phyloP scores from a whole-genome alignment of 1,140 invertebrate genomes.

The Agrilus planipennis region DNA sequence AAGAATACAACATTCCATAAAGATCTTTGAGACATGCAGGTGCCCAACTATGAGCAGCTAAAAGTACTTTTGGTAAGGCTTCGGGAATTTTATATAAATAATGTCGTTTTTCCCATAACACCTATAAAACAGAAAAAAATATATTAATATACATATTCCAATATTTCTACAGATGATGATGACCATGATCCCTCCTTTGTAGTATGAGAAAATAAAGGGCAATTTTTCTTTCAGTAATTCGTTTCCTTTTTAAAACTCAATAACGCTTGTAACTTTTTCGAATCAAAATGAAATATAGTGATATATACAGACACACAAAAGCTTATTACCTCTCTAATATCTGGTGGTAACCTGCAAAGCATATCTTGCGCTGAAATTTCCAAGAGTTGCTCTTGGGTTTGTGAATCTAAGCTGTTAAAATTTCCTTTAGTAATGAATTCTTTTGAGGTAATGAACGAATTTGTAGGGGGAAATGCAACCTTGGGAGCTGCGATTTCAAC shows the following conservation, averaged over 20 bases:
- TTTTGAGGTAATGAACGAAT: slow-evolving; percentile 35
- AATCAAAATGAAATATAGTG: too few relatives aligned
- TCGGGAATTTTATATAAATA: slow-evolving; percentile 75
- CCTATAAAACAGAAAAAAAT: too few relatives aligned
- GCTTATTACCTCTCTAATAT: slow-evolving; percentile 43
- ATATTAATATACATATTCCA: too few relatives aligned
- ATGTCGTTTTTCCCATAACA: slow-evolving; percentile 90
- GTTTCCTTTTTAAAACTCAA: too few relatives aligned
- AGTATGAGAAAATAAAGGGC: too few relatives aligned
- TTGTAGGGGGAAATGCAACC: slow-evolving; percentile 60
- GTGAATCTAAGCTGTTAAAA: slow-evolving; percentile 63
- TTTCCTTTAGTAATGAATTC: slow-evolving; percentile 34
- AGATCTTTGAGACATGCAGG: slow-evolving; percentile 75
- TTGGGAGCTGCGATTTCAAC: slow-evolving; percentile 68
- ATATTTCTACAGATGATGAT: too few relatives aligned
- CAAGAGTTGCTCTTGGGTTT: slow-evolving; percentile 70
- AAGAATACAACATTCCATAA: slow-evolving; percentile 68
- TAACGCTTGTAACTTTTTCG: too few relatives aligned
- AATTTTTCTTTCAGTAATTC: too few relatives aligned
- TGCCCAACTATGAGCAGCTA: slow-evolving; percentile 83
- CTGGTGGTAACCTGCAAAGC: slow-evolving; percentile 54
- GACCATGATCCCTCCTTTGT: too few relatives aligned
- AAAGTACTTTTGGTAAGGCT: slow-evolving; percentile 81
- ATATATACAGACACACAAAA: too few relatives aligned
- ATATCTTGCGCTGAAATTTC: slow-evolving; percentile 81